These are phyloP conservation scores for Atta cephalotes DNA, from an alignment of 1,140 invertebrate species.

Conservation along the genomic window DNA sequence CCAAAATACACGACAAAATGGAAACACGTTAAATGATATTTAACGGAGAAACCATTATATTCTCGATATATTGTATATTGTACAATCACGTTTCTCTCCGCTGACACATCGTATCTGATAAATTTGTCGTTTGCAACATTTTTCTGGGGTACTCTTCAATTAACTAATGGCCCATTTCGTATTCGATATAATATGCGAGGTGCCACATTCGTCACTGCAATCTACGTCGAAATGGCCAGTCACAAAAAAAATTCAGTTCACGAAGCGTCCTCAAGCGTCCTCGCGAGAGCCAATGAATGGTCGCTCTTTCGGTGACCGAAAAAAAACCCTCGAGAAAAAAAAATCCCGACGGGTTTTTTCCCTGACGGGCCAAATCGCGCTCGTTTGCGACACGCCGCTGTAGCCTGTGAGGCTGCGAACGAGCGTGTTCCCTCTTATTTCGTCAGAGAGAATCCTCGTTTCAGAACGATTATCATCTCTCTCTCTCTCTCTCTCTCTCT, in stretches of 20 bases:
- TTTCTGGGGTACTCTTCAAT: slow-evolving; percentile 37
- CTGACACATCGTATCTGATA: slow-evolving; percentile 35
- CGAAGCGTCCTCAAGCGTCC: slow-evolving; percentile 46
- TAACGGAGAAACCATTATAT: not conserved
- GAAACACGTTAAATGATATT: not conserved
- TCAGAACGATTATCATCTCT: slow-evolving; percentile 35
- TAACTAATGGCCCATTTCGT: slow-evolving; percentile 42
- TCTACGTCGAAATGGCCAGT: slow-evolving; percentile 42
- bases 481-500: not conserved
- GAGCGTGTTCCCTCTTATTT: slow-evolving; percentile 49
- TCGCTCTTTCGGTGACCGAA: slow-evolving; percentile 33
- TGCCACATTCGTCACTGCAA: slow-evolving; percentile 51
- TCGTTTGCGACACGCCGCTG: slow-evolving; percentile 53
- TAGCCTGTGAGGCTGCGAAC: not conserved
- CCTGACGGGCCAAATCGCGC: slow-evolving; percentile 29
- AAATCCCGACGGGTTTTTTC: slow-evolving; percentile 41
- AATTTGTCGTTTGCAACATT: slow-evolving; percentile 50
- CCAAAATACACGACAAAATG: slow-evolving; percentile 2
- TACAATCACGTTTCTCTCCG: not conserved
- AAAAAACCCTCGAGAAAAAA: slow-evolving; percentile 37
- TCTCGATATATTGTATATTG: not conserved
- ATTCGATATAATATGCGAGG: slow-evolving; percentile 57
- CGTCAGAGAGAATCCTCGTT: slow-evolving; percentile 20
- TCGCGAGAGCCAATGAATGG: slow-evolving; percentile 57
- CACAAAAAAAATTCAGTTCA: slow-evolving; percentile 34